Base-by-base conservation (phyloP, 2,888 invertebrate genomes). In the Platerodrilus igneus region DNA sequence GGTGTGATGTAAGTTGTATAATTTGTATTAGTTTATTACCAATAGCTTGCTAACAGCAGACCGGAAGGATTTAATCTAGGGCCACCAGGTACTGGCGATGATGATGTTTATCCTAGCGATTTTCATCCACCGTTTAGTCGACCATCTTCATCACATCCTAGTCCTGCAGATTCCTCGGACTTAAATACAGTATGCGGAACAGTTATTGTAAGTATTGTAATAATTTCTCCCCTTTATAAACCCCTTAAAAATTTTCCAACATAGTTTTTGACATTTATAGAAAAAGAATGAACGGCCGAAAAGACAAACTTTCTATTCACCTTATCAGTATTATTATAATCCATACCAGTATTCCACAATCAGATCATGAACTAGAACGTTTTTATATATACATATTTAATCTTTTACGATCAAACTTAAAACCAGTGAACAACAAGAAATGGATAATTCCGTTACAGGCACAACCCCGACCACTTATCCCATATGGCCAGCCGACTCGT, bases 401-500 rank as follows among this genome's bases (percentile, higher is more conserved):
- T 6, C 3, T 34, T 25, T 17, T 26, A 34, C 20, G 29, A 16
- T 9, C n/a, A 6, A 4, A 23, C 4, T 16, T 23, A 8, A 33
- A 17, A n/a, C 5, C 23, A 17, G 23, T 13, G 27, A 20, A 9
- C 18, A 22, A 18, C 35, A 20, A 20, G n/a, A 7, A 11, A 13
- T 16, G 21, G 21, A 11, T 21, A 51, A 75, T 74, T 1, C 66
- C 59, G 30, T 72, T 74, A 17, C 56, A 68, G 7, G 53, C 67
- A 1, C 71, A 70, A 52, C 66, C 77, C 0, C 69, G 71, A 44
- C 78, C 78, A 0, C 58, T 80, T 37, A 76, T 80, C 31, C 75
- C 78, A 3, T 70, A 75, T 46, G 80, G 79, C 0, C 71, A 73
- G 15, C 71, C 72, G 0, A 78, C 79, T 0, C 58, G 71, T 19